These are phyloP conservation scores for Leptopilina clavipes DNA, from an alignment of 1,140 invertebrate species.

Conservation along the genomic window DNA sequence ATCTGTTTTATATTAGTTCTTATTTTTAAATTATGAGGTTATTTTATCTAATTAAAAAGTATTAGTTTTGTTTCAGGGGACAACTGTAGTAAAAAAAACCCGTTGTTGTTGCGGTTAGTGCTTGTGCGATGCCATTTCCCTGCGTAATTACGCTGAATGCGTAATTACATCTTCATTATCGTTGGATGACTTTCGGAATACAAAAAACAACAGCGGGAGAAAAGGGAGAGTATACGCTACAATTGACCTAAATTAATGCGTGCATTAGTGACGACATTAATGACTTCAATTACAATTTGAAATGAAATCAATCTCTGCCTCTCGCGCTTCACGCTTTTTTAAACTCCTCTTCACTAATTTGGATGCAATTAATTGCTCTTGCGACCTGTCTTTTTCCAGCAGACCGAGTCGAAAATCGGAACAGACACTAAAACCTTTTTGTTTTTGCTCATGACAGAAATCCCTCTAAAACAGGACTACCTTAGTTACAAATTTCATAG, in stretches of 20 bases:
- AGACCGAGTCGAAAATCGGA: constrained; percentile 2
- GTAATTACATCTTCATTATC: constrained; percentile 30
- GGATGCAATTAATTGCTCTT: constrained; percentile 32
- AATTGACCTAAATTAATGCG: constrained; percentile 23
- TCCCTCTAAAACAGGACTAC: not conserved
- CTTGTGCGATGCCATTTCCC: constrained; percentile 5
- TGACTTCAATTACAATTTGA: constrained; percentile 21
- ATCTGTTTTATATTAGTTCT: too few species aligned
- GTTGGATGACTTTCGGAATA: constrained; percentile 24
- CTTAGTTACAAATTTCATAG: not conserved
- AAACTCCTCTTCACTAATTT: constrained; percentile 22
- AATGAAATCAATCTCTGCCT: constrained; percentile 26
- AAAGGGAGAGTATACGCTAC: not conserved
- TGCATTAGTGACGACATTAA: constrained; percentile 28
- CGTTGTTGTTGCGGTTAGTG: not conserved
- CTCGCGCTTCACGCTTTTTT: constrained; percentile 19
- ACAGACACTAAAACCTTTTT: constrained; percentile 10
- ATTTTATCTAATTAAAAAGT: not conserved
- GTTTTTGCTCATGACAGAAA: not conserved
- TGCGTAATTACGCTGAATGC: constrained; percentile 23
- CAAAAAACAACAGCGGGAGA: not conserved
- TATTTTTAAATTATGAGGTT: not conserved
- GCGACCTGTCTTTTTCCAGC: constrained; percentile 19
- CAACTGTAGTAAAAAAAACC: constrained; percentile 3
- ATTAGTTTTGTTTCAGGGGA: not conserved